These are phyloP conservation scores for Argya squamiceps DNA, from an alignment of 2,797 vertebrate genomes.

Conservation along the genomic window DNA sequence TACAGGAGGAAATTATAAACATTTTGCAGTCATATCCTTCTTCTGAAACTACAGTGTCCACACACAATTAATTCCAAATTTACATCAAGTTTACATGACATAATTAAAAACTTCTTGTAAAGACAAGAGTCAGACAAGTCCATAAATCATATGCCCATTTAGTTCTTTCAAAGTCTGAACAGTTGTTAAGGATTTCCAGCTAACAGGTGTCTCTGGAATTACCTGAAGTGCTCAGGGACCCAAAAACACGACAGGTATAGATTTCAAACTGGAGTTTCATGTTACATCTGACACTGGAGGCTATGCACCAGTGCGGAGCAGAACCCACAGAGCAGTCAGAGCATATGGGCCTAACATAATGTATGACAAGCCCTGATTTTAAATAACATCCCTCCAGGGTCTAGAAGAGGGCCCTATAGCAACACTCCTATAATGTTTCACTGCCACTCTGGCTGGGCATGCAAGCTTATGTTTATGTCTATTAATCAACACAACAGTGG, in stretches of 20 bases:
- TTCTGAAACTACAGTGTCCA: background rate
- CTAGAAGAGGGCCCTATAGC: background rate
- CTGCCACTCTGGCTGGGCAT: background rate
- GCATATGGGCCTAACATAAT: constrained; percentile 41
- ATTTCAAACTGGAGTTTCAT: constrained; percentile 22
- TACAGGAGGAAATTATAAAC: background rate
- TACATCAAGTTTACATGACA: background rate
- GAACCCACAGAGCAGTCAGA: background rate
- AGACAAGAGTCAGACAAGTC: background rate
- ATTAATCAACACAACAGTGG: background rate
- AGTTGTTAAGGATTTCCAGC: background rate
- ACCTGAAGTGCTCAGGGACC: constrained; percentile 21
- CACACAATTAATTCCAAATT: background rate
- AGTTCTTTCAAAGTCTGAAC: background rate
- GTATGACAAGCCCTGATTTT: constrained; percentile 17
- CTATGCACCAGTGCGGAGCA: background rate
- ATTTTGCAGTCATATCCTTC: fast-evolving
- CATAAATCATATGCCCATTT: background rate
- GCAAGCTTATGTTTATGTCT: background rate
- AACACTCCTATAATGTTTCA: background rate
- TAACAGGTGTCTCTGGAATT: constrained; percentile 33
- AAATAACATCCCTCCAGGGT: background rate
- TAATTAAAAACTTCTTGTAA: background rate
- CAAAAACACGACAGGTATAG: constrained; percentile 24
- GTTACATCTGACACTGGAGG: constrained; percentile 4